These are phyloP conservation scores for Camelus bactrianus DNA, from an alignment of 2,113 vertebrate species.

Conservation along the genomic window DNA sequence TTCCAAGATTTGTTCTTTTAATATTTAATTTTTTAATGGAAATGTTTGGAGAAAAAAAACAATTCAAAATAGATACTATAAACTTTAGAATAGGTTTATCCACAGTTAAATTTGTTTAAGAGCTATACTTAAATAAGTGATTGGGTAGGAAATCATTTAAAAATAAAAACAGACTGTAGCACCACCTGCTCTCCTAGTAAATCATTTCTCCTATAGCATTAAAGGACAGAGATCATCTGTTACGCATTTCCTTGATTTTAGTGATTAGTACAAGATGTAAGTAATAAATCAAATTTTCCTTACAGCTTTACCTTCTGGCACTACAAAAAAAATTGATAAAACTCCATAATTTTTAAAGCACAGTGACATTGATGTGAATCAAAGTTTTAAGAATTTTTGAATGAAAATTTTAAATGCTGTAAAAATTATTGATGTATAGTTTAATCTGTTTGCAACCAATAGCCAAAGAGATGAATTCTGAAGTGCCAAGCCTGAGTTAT, in stretches of 20 bases:
- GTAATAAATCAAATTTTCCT: conserved; percentile 52
- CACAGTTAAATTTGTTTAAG: background rate
- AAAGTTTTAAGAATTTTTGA: conserved; percentile 44
- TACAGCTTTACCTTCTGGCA: background rate
- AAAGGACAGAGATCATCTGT: background rate
- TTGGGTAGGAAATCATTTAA: conserved; percentile 25
- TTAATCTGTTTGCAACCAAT: conserved; percentile 31
- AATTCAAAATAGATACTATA: background rate
- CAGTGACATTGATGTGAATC: background rate
- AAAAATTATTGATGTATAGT: background rate
- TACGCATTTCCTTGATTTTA: conserved; percentile 38
- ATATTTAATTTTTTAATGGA: background rate
- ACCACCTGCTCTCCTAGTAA: background rate
- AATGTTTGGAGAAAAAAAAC: background rate
- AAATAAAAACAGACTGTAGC: background rate
- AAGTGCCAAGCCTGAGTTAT: conserved; percentile 61
- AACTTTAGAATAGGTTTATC: background rate
- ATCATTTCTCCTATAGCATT: background rate
- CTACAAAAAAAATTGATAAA: background rate
- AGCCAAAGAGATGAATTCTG: conserved; percentile 60
- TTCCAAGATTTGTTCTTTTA: background rate
- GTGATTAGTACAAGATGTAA: background rate
- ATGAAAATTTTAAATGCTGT: background rate
- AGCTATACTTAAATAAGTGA: background rate
- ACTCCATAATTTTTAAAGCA: background rate